These are phyloP conservation scores for Achlya flavicornis DNA, from an alignment of 2,888 invertebrate genomes.

Conservation along the genomic window DNA sequence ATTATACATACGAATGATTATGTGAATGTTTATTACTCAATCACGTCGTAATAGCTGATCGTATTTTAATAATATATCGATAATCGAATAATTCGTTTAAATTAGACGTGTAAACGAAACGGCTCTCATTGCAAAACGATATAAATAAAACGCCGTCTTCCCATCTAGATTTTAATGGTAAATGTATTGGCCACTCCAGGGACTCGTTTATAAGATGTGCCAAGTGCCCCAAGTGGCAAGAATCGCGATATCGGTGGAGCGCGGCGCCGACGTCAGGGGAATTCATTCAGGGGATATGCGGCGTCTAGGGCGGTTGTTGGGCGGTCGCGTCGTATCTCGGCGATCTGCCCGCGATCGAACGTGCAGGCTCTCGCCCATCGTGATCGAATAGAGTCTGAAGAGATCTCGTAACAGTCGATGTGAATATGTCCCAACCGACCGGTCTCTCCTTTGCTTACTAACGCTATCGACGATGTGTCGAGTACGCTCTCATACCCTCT, in stretches of 20 bases:
- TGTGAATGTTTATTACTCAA: too few species aligned
- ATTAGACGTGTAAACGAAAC: not conserved
- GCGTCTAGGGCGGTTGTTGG: slow-evolving; percentile 35
- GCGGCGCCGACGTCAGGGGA: slow-evolving; percentile 44
- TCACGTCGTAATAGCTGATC: too few species aligned
- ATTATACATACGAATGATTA: too few species aligned
- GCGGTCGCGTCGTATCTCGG: slow-evolving; percentile 66
- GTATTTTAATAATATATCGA: too few species aligned
- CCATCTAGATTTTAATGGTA: slow-evolving; percentile 52
- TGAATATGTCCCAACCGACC: slow-evolving; percentile 41
- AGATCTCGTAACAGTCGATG: slow-evolving; percentile 50
- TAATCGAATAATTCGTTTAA: too few species aligned
- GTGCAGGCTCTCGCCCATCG: slow-evolving; percentile 55
- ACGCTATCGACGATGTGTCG: slow-evolving; percentile 27
- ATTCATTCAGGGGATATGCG: slow-evolving; percentile 32
- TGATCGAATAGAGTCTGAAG: slow-evolving; percentile 52
- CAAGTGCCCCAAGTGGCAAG: slow-evolving; percentile 64
- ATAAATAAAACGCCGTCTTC: not conserved
- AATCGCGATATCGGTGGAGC: slow-evolving; percentile 51
- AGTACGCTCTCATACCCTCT: slow-evolving; percentile 25
- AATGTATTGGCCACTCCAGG: slow-evolving; percentile 57
- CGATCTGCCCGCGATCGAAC: slow-evolving; percentile 67
- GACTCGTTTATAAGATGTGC: slow-evolving; percentile 60
- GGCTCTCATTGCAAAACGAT: not conserved
- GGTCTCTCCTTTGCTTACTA: slow-evolving; percentile 36